phyloP scores from a whole-genome alignment of 2,113 vertebrate genomes.

The Micronycteris hirsuta region DNA sequence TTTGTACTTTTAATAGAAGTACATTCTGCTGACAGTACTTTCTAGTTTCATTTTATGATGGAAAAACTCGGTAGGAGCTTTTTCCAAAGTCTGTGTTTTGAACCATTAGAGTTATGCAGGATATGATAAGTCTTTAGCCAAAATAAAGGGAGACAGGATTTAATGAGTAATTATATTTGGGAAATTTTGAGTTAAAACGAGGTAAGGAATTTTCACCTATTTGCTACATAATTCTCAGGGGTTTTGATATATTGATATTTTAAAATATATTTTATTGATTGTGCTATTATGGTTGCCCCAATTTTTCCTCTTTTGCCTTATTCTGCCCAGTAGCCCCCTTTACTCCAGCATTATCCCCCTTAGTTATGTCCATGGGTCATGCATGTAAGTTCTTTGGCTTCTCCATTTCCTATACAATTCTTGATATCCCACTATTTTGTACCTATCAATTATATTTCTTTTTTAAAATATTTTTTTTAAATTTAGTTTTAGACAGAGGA shows the following conservation, averaged over 20 bases:
- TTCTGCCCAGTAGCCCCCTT: no score
- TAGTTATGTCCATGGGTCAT: no score
- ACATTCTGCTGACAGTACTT: neutral
- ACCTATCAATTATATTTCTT: no score
- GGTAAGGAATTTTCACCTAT: neutral
- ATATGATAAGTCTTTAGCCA: neutral
- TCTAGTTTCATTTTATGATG: neutral
- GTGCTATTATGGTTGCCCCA: no score
- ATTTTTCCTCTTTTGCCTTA: no score
- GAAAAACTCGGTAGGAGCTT: neutral
- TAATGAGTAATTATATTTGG: neutral
- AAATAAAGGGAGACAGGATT: slow-evolving; percentile 1
- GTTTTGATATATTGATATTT: neutral
- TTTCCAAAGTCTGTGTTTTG: neutral
- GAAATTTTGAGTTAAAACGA: neutral
- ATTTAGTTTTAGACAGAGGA: no score
- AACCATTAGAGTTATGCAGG: neutral
- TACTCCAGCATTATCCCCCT: no score
- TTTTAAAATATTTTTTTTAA: no score
- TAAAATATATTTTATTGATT: no score
- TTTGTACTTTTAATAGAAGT: neutral
- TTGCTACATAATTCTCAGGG: neutral
- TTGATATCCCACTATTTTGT: no score
- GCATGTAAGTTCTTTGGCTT: no score
- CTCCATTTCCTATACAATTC: no score